Base-by-base conservation (phyloP, 2,113 vertebrate species). In the Python bivittatus region DNA sequence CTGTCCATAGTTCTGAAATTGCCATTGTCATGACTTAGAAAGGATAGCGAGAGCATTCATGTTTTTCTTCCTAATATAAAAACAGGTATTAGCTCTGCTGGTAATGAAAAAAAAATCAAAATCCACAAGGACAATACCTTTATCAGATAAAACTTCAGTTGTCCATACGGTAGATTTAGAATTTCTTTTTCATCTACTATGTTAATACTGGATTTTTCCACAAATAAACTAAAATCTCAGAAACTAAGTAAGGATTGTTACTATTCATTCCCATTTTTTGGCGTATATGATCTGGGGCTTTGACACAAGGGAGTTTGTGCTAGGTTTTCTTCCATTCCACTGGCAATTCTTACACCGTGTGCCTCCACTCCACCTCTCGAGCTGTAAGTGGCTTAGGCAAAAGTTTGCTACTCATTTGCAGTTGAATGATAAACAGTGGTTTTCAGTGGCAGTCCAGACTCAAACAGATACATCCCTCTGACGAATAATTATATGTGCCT, bases 1-100 rank as follows among this genome's bases (percentile, higher is more conserved):
- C 97, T 97, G 96, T 97, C 96, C 96, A 2, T 0, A 90, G 94
- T 94, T 0, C 97, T 97, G 97, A 96, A 98, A 64, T 94, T 95
- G 94, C 92, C 88, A 10, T 83, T 83, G 11, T 60, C 29, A 60
- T 79, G 57, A 15, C 86, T 23, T 15, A 33, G 9, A 42, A 22
- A 58, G 29, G 33, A 57, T 20, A 25, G 27, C 23, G 13, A 42
- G 72, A 79, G 33, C 68, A 79, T 79, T 79, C 33, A 79, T 22
- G n/a, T 0, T 33, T 29, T 22, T 22, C 10, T 1, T 20, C 7
- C 15, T 8, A 68, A 72, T 72, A 72, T 72, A 72, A 33, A 72
- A 72, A 72, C 64, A 33, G 48, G 29, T 33, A 72, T 33, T 33
- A 33, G 5, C n/a, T 72, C 64, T 72, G 13, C 17, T 72, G 13